Evolutionary conservation across 2,113 vertebrate genomes (phyloP).

Genomic region (Centropus unirufus): DNA sequence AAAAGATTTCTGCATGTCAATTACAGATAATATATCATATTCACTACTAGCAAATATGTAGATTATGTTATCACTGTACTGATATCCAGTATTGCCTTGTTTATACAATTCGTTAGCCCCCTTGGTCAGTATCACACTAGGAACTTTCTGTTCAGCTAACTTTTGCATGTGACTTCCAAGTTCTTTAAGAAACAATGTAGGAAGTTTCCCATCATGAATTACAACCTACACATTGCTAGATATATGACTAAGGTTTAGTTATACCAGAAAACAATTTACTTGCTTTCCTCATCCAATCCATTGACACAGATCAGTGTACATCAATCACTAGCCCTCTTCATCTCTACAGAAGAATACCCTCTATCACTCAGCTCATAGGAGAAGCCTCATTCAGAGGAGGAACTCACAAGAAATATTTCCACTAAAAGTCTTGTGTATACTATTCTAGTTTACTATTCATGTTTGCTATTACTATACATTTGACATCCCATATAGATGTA

Average conservation of each 20-base stretch:
- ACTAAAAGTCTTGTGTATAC: not conserved
- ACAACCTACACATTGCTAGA: not conserved
- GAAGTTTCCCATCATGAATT: not conserved
- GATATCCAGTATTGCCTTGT: not conserved
- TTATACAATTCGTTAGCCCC: not conserved
- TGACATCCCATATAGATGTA: not conserved
- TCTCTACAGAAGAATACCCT: not conserved
- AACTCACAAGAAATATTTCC: not conserved
- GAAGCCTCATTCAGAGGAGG: not conserved
- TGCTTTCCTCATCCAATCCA: not conserved
- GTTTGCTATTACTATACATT: not conserved
- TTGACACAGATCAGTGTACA: not conserved
- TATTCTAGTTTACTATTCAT: not conserved
- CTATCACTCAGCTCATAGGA: not conserved
- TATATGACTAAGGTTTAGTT: not conserved
- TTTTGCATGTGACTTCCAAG: not conserved
- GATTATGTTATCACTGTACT: not conserved
- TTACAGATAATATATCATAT: not conserved
- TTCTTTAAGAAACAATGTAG: not conserved
- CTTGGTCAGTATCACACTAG: not conserved
- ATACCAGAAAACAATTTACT: not conserved
- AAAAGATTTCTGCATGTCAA: not conserved
- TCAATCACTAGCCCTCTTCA: not conserved
- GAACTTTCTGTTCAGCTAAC: not conserved
- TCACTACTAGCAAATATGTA: not conserved